Evolutionary conservation across 2,113 vertebrate genomes (phyloP).

Genomic region (Hiodon tergisus): DNA sequence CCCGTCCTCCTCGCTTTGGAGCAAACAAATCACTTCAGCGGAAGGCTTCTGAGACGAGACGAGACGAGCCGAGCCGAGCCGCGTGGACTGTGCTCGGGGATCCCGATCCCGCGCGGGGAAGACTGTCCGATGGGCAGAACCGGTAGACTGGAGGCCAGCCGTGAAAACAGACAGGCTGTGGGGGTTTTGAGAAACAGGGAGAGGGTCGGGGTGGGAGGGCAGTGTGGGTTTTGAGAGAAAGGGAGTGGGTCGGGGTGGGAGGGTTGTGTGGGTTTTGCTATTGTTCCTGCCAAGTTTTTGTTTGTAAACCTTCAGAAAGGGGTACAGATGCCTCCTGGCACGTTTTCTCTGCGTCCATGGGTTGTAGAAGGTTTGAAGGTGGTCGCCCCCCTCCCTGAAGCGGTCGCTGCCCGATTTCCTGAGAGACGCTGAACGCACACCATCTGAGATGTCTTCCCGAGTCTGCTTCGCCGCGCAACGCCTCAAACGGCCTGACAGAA

Average conservation of each 20-base stretch:
- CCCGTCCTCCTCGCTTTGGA: constrained; percentile 54
- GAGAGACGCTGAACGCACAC: constrained; percentile 49
- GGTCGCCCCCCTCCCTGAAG: constrained; percentile 53
- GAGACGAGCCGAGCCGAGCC: neutral
- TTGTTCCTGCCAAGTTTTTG: constrained; percentile 38
- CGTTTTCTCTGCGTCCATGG: constrained; percentile 48
- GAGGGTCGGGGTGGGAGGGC: too few species aligned
- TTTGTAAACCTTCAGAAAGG: constrained; percentile 8
- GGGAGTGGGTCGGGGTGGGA: too few species aligned
- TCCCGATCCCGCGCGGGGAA: neutral
- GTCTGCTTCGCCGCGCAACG: constrained; percentile 63
- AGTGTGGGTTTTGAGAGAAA: too few species aligned
- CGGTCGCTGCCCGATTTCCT: constrained; percentile 41
- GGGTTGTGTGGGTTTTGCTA: constrained; percentile 16
- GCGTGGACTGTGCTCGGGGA: neutral
- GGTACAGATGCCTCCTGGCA: constrained; percentile 52
- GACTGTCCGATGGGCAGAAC: too few species aligned
- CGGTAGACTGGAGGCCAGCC: neutral
- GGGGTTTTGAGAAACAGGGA: too few species aligned
- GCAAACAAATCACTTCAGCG: constrained; percentile 59
- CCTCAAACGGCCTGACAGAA: constrained; percentile 70
- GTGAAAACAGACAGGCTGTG: neutral
- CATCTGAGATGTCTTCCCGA: constrained; percentile 63
- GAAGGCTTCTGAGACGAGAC: neutral
- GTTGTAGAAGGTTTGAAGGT: constrained; percentile 31